Evolutionary conservation across 1,140 invertebrate genomes (phyloP), one percentile per base, ranked within the genome.

Genomic region (Tribolium castaneum): DNA sequence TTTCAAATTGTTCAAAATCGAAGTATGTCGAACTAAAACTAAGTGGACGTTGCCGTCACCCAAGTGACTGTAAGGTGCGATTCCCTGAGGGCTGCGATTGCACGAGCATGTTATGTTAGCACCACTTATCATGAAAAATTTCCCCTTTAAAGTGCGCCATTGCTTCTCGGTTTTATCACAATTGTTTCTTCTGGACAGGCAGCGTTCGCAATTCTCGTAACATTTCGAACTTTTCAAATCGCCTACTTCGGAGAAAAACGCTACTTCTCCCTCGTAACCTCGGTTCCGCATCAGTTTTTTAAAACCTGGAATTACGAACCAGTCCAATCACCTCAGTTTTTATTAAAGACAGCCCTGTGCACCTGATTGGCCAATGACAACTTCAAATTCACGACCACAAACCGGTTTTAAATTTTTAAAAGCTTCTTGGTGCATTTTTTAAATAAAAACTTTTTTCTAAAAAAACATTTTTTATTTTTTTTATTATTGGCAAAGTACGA

Each of bases 21-120:
- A 93, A 12, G 94, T 94, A 80, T 94, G 91, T 50, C 90, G 90
- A 14, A 96, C 91, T 19, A 97, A 80, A 79, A 96, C 92, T 70
- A 97, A 87, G 86, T 97, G 94, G 52, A 94, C 87, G 84, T 91
- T 94, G 12, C 95, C 95, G 86, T 96, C 94, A 0, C 94, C 94
- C 5, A 96, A 87, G 86, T 97, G 95, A 87, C 93, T 92, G 76
- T 91, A 92, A 0, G 94, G 93, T 70, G 93, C 93, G 79, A 95
- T 92, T 75, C 95, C 95, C 82, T 92, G 90, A 1, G 94, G 94
- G 83, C 91, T 92, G 70, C 92, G 90, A 6, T 88, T 87, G 85
- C 94, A 96, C 0, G 92, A 90, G 86, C 95, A 96, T n/a, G 92
- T 92, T n/a, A 95, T 90, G 81, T 94, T 94, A 1, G 93, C 93